Base-by-base conservation (phyloP, 2,888 invertebrate genomes). In the Dorcus hopei region DNA sequence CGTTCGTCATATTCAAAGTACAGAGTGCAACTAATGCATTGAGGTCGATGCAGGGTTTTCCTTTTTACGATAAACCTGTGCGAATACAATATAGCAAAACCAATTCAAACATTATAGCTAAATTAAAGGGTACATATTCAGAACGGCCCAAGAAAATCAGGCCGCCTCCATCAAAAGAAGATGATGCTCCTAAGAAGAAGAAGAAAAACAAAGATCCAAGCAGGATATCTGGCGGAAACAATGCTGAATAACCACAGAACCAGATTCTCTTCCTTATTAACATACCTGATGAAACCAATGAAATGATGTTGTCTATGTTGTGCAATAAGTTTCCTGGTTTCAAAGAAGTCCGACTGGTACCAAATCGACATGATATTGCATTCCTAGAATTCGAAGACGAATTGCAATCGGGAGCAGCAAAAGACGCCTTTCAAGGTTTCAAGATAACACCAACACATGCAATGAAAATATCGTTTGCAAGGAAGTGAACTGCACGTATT, bases 61-160 rank as follows among this genome's bases (percentile, higher is more conserved):
- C 98, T 6, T 99, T 99, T 79, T 99, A 99, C 77, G 99, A 99
- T 71, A 99, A 99, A 81, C 97, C 97, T 49, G 97, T 99, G 95
- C 87, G 96, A 76, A 99, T 99, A 73, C 93, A 95, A 71, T 99
- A 97, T 77, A 84, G 93, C 1, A 97, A 97, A 79, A 83, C 87
- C 2, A 99, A 99, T 74, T 97, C 97, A 54, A 98, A 99, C 81
- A 81, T 94, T 41, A 95, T 99, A 68, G 91, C 98, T 1, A 98
- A 98, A 82, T 84, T 96, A 76, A 99, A 99, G 78, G 99, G 99
- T 40, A 98, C 98, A 2, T 99, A 88, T 81, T 90, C 93, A 66
- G 97, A 98, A 74, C 82, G 97, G 61, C 95, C 95, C 0, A 95
- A 95, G 79, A 91, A 91, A 74, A 87, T 89, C 5, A 91, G 91